A percentile compares a stretch with the other conserved stretches of the same genome.
Evolutionary conservation across 2,113 vertebrate species (phyloP).

Genomic region (Isurus oxyrinchus): DNA sequence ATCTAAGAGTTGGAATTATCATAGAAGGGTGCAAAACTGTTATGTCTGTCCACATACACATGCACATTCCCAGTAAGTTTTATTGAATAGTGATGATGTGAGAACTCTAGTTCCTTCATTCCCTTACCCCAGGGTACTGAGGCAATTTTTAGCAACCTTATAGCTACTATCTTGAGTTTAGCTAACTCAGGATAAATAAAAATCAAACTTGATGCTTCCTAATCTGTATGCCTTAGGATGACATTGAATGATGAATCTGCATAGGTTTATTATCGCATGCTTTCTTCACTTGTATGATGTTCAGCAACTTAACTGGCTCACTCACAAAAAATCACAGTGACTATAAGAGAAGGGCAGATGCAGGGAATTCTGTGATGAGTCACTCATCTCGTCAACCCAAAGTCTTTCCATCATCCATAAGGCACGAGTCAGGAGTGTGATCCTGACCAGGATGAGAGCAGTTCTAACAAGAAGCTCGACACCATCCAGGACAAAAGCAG

Average conservation of each 20-base stretch:
- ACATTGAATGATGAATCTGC: neutral
- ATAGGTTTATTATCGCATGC: neutral
- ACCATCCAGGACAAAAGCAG: neutral
- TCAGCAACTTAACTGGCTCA: neutral
- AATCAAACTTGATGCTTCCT: neutral
- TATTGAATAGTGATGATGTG: too few relatives aligned
- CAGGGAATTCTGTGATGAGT: neutral
- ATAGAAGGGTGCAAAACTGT: neutral
- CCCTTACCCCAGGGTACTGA: neutral
- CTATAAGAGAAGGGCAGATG: neutral
- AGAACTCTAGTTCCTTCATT: neutral
- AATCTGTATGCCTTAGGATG: neutral
- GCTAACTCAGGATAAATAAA: neutral
- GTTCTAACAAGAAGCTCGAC: neutral
- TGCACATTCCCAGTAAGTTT: neutral
- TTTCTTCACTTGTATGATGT: neutral
- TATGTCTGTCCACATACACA: too few relatives aligned
- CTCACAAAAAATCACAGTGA: neutral
- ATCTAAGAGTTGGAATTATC: neutral
- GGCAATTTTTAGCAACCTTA: neutral
- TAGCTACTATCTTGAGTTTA: neutral
- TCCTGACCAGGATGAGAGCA: neutral
- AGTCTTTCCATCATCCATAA: neutral
- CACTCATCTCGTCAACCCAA: neutral
- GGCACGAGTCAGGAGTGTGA: neutral